Evolutionary conservation across 2,888 invertebrate species (phyloP).

Genomic region (Steinernema hermaphroditum): DNA sequence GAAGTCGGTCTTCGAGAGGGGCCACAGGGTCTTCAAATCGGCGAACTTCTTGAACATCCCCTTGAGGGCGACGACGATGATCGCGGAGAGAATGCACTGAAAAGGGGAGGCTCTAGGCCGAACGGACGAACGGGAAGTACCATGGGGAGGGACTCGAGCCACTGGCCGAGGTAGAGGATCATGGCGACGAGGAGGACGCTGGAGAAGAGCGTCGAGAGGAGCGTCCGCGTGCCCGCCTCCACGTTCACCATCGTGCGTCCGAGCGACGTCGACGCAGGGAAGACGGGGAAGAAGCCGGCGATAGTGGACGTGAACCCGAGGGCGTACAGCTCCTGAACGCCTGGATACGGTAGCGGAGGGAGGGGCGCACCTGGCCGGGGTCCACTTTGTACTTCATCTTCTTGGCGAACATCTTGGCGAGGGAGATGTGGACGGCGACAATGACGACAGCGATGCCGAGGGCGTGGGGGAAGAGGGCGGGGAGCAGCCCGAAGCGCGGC

Average conservation of each 20-base stretch:
- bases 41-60: constrained; percentile 73
- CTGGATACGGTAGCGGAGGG: not conserved
- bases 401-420: constrained; percentile 68
- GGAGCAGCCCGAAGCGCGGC: constrained; percentile 55
- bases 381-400: constrained; percentile 69
- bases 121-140: constrained; percentile 67
- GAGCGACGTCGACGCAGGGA: constrained; percentile 69
- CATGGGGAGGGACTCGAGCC: constrained; percentile 81
- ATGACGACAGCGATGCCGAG: constrained; percentile 69
- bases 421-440: constrained; percentile 69
- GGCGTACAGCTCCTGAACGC: constrained; percentile 60
- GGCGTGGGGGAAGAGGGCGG: constrained; percentile 65
- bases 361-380: constrained; percentile 68
- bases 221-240: constrained; percentile 82
- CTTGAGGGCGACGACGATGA: constrained; percentile 80
- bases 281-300: constrained; percentile 71
- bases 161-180: constrained; percentile 79
- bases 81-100: constrained; percentile 79
- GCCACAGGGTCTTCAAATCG: constrained; percentile 58
- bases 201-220: constrained; percentile 77
- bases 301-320: constrained; percentile 73
- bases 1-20: constrained; percentile 65
- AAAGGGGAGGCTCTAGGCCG: constrained; percentile 35
- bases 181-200: constrained; percentile 78
- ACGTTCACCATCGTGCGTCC: constrained; percentile 76